Evolutionary conservation across 2,888 invertebrate genomes (phyloP), one percentile per base, ranked within the genome.

Genomic region (Eueremaeus valkanovi): DNA sequence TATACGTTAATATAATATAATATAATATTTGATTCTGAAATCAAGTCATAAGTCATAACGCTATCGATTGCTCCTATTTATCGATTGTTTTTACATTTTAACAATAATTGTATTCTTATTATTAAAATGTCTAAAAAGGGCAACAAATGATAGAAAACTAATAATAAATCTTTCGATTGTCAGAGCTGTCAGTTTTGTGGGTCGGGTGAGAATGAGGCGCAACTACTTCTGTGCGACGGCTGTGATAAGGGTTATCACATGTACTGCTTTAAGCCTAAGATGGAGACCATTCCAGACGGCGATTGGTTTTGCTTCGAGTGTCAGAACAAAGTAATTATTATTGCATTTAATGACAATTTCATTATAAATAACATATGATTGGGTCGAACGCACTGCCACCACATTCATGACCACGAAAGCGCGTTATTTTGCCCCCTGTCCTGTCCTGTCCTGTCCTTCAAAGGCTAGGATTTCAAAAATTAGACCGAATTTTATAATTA

Each of bases 281-380:
- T 98, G 92, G 93, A 93, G 76, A 90, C 90, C 82, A 96, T 98
- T 84, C 97, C 98, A 24, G 95, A 95, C 80, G 97, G 97, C 40
- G 96, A 98, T 84, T 98, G 97, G 97, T 97, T 93, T 84, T 97
- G 96, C 85, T 94, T 91, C 86, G 94, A 94, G 82, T 97, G 96
- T 85, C 77, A 80, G 49, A 81, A 81, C 73, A 81, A 81, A 78
- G 81, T 81, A 77, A 74, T 49, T 66, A 70, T 42, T 31, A 24
- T 29, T 74, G 0, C 8, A 31, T 27, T 18, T 29, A 18, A 21
- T 16, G 21, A 27, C 13, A 18, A 72, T 73, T 45, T 21, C 5
- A 76, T 78, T 51, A 11, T 31, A 9, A 18, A n/a, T n/a, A 8
- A 42, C 3, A 63, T 24, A 24, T 73, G 5, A 33, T 61, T 16